Evolutionary conservation across 1,140 invertebrate genomes (phyloP).

Genomic region (Drosophila santomea): DNA sequence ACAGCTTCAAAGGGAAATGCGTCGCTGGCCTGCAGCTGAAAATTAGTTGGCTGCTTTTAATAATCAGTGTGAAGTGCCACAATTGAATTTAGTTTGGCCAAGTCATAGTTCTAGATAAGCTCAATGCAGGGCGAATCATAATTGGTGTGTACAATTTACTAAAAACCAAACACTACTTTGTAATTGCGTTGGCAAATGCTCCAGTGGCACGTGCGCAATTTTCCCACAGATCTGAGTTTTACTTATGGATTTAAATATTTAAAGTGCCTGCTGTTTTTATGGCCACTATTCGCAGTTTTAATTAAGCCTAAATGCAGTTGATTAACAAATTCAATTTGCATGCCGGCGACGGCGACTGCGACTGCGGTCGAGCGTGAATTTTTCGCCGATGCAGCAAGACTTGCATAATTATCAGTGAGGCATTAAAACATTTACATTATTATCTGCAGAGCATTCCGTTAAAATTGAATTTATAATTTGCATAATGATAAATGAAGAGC

Average conservation of each 20-base stretch:
- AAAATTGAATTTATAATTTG: constrained; percentile 75
- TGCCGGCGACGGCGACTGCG: background rate
- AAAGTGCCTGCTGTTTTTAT: constrained; percentile 12
- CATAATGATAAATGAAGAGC: constrained; percentile 66
- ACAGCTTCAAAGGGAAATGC: constrained; percentile 28
- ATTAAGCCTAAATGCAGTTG: constrained; percentile 71
- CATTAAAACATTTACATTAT: constrained; percentile 56
- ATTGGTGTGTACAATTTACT: background rate
- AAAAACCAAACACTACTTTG: background rate
- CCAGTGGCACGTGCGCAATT: constrained; percentile 1
- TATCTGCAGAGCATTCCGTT: constrained; percentile 40
- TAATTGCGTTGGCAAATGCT: background rate
- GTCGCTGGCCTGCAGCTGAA: constrained; percentile 13
- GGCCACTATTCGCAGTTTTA: constrained; percentile 39
- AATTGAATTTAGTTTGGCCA: constrained; percentile 21
- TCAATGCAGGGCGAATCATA: background rate
- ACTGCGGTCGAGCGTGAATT: constrained; percentile 24
- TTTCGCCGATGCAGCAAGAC: constrained; percentile 44
- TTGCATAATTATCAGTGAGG: constrained; percentile 53
- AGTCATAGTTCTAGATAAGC: background rate
- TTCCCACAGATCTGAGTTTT: constrained; percentile 17
- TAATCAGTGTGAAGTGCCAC: constrained; percentile 15
- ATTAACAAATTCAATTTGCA: constrained; percentile 75
- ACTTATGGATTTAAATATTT: constrained; percentile 40
- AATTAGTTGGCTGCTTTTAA: constrained; percentile 20